Percentiles rank a stretch among this genome's conserved stretches.
These are phyloP conservation scores for Panzeria rudis DNA, from an alignment of 2,888 invertebrate genomes.

Conservation along the genomic window DNA sequence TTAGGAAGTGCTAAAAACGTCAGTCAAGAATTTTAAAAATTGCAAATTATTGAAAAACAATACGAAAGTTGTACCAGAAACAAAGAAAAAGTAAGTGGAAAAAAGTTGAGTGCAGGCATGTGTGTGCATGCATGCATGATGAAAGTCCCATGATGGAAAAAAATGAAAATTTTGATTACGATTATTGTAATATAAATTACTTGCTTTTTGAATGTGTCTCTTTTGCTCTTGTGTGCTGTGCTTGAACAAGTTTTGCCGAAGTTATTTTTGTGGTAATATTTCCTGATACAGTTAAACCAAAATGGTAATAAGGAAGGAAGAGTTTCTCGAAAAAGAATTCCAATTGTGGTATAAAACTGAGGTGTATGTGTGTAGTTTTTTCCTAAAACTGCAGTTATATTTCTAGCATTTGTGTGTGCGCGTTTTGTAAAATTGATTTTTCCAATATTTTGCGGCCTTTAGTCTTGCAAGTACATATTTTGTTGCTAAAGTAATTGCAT, in stretches of 20 bases:
- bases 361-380: slow-evolving; percentile 14
- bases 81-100: slow-evolving; percentile 52
- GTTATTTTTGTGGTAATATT: slow-evolving; percentile 13
- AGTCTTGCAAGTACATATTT: not conserved
- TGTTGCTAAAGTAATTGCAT: slow-evolving; percentile 51
- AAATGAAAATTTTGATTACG: slow-evolving; percentile 32
- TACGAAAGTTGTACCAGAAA: slow-evolving; percentile 12
- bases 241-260: slow-evolving; percentile 21
- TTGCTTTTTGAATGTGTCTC: slow-evolving; percentile 5
- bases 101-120: slow-evolving; percentile 24
- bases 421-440: slow-evolving; percentile 59
- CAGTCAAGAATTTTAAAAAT: slow-evolving; percentile 10
- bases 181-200: slow-evolving; percentile 9
- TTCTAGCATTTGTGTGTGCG: not conserved
- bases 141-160: slow-evolving; percentile 3
- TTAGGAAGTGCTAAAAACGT: slow-evolving; percentile 3
- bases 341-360: not conserved
- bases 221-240: slow-evolving; percentile 9
- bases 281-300: slow-evolving; percentile 13
- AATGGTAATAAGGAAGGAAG: slow-evolving; percentile 2
- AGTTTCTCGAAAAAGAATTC: not conserved
- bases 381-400: slow-evolving; percentile 26
- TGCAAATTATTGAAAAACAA: slow-evolving; percentile 8
- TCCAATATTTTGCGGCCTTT: slow-evolving; percentile 36
- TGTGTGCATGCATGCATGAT: slow-evolving; percentile 6